Evolutionary conservation across 1,140 invertebrate species (phyloP).

Genomic region (Penaeus japonicus): DNA sequence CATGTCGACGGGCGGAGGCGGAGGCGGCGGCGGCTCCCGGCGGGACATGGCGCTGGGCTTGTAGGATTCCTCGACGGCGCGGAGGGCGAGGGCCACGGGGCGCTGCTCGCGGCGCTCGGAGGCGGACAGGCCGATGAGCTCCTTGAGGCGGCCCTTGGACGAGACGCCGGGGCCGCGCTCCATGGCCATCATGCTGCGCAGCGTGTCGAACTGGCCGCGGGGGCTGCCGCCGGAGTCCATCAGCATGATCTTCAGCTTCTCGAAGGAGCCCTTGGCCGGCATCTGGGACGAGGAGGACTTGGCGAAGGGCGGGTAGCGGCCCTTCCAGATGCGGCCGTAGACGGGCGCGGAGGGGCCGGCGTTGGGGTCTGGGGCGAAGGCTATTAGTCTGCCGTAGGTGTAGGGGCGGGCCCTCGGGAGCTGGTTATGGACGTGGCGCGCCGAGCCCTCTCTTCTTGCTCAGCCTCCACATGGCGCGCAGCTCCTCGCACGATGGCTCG

Average conservation of each 20-base stretch:
- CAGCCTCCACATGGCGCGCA: slow-evolving; percentile 90
- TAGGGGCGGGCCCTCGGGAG: slow-evolving; percentile 80
- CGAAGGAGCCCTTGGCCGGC: slow-evolving; percentile 14
- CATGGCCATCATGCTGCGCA: slow-evolving; percentile 36
- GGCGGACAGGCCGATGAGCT: slow-evolving; percentile 3
- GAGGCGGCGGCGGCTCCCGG: background rate
- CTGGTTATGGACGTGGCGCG: slow-evolving; percentile 84
- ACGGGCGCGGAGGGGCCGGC: slow-evolving; percentile 1
- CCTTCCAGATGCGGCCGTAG: slow-evolving; percentile 30
- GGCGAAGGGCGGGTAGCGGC: background rate
- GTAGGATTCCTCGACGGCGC: background rate
- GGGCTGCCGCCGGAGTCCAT: slow-evolving; percentile 41
- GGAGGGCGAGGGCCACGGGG: slow-evolving; percentile 48
- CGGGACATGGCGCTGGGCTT: slow-evolving; percentile 7
- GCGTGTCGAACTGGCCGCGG: slow-evolving; percentile 29
- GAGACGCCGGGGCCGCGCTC: slow-evolving; percentile 12
- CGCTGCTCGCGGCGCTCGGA: slow-evolving; percentile 30
- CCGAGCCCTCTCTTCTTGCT: slow-evolving; percentile 86
- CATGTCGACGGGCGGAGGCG: background rate
- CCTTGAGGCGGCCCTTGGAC: slow-evolving; percentile 18
- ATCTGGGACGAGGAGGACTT: background rate
- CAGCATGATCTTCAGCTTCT: slow-evolving; percentile 24
- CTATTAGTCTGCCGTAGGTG: slow-evolving; percentile 73
- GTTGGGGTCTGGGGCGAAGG: slow-evolving; percentile 42
- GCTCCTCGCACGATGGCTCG: slow-evolving; percentile 85